Evolutionary conservation across 64 coral and sea anemone genomes (phyloP).

Genomic region (Hydrozoanthus tunicans): DNA sequence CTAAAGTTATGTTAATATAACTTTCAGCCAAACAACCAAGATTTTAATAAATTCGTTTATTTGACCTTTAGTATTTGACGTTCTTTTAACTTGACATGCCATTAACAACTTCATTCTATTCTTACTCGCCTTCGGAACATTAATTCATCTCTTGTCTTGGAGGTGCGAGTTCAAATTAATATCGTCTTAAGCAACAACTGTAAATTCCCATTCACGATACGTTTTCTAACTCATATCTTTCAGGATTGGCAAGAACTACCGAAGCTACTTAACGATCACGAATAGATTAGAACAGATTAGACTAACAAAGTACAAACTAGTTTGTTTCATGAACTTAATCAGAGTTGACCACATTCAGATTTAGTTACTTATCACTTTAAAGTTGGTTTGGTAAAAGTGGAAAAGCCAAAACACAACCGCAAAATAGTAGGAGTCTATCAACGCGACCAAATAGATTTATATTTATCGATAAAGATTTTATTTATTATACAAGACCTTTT

Average conservation of each 20-base stretch:
- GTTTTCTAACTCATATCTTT: neutral
- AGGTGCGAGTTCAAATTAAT: neutral
- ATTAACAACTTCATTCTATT: neutral
- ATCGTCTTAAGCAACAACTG: neutral
- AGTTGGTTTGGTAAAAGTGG: neutral
- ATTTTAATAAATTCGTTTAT: neutral
- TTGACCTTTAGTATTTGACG: neutral
- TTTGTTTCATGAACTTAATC: neutral
- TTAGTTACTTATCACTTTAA: neutral
- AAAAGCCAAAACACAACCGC: neutral
- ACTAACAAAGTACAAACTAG: neutral
- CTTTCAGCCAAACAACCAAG: neutral
- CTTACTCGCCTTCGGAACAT: neutral
- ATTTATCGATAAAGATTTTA: neutral
- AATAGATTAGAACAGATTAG: neutral
- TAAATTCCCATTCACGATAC: neutral
- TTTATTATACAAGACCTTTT: neutral
- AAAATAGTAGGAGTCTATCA: neutral
- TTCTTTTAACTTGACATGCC: neutral
- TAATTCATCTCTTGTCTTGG: neutral
- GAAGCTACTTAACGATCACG: too few relatives aligned
- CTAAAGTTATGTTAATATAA: neutral
- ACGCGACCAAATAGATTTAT: neutral
- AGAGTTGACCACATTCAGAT: neutral
- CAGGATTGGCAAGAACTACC: neutral